These are phyloP conservation scores for Caenorhabditis latens DNA, from an alignment of 1,140 invertebrate genomes.

Conservation along the genomic window DNA sequence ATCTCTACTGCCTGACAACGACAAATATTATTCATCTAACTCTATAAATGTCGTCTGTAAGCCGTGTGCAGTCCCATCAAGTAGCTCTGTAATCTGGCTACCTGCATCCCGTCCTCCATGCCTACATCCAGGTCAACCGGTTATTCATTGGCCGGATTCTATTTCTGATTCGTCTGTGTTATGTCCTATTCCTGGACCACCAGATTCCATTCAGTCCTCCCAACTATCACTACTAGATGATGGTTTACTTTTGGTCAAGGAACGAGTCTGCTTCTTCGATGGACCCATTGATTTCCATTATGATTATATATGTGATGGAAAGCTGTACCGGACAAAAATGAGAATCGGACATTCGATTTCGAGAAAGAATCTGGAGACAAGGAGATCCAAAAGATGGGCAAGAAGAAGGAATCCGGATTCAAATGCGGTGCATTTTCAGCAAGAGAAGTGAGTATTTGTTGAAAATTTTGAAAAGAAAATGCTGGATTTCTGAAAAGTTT, in stretches of 20 bases:
- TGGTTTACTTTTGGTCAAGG: constrained; percentile 67
- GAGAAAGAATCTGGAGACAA: constrained; percentile 12
- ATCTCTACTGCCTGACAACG: background rate
- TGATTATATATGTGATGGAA: constrained; percentile 65
- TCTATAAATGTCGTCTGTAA: constrained; percentile 33
- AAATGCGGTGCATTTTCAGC: constrained; percentile 75
- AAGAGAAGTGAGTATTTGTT: constrained; percentile 59
- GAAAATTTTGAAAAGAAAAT: background rate
- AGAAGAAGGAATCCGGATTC: constrained; percentile 72
- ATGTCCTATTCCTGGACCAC: constrained; percentile 52
- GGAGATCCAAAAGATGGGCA: constrained; percentile 70
- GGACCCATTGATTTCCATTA: constrained; percentile 46
- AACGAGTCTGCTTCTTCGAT: constrained; percentile 71
- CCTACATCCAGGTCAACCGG: constrained; percentile 72
- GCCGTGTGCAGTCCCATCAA: constrained; percentile 41
- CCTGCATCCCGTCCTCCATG: constrained; percentile 63
- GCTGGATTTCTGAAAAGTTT: background rate
- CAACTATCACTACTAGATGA: constrained; percentile 65
- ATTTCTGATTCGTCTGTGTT: constrained; percentile 43
- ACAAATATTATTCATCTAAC: constrained; percentile 27
- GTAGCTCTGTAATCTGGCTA: constrained; percentile 58
- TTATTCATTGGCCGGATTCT: constrained; percentile 69
- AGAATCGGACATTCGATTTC: constrained; percentile 52
- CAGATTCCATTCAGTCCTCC: constrained; percentile 62
- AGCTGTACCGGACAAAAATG: constrained; percentile 52